Evolutionary conservation across 1,140 invertebrate species (phyloP), one percentile per base, ranked within the genome.

Genomic region (Drosophila seguyi): DNA sequence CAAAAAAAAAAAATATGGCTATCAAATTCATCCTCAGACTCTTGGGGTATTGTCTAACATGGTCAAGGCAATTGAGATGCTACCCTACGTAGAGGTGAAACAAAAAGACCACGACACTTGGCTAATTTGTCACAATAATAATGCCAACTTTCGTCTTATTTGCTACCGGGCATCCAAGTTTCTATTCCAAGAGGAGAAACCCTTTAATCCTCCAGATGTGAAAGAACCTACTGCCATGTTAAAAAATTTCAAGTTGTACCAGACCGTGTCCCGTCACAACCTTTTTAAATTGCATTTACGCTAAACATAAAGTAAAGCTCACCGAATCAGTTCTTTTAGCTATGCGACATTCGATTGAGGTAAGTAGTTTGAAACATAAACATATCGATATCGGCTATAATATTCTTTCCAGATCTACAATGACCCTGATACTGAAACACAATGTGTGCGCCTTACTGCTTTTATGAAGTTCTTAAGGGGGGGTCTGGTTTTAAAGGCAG

Each of bases 1-100:
- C 57, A 93, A 93, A 60, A 93, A 92, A 60, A 93, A 92, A 38
- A 92, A 93, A 29, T 92, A 65, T 44, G 92, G 92, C 27, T 93
- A 93, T 57, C 87, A 93, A 56, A 92, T 93, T 29, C 72, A 72
- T 38, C 78, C 91, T 4, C 79, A 91, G 31, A 83, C 91, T 0
- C 60, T 93, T 34, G 92, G 92, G 0, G 81, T 74, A 1, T 69
- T 71, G 1, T 67, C 71, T 7, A 75, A 85, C 34, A 92, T 93
- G 41, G 27, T 27, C 7, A 67, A 68, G 39, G 92, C 83, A 29
- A 66, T 93, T 16, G 71, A 88, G 6, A n/a, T 91, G 22, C 53
- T 92, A 57, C 92, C 92, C 31, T 92, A 84, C 62, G 81, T 93
- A 3, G 92, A 93, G 75, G 75, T 92, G 0, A 44, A 83, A 3